These are phyloP conservation scores for Danio jaintianensis DNA, from an alignment of 2,797 vertebrate species.

Conservation along the genomic window DNA sequence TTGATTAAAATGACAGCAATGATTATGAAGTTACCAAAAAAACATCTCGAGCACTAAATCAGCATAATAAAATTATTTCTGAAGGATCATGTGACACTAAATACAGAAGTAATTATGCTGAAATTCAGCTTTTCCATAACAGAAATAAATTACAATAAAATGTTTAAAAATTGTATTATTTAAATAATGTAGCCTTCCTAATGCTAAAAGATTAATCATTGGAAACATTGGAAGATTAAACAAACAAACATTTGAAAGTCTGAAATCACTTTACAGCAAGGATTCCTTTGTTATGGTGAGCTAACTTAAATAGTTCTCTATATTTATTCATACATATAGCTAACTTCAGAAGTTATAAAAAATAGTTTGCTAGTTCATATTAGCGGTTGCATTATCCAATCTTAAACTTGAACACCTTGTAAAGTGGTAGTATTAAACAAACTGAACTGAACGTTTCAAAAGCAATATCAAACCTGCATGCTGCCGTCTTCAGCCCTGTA, in stretches of 20 bases:
- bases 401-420: not conserved
- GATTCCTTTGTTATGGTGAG: too few relatives aligned
- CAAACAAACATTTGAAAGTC: too few relatives aligned
- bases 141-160: not conserved
- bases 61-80: not conserved
- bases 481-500: conserved; percentile 78
- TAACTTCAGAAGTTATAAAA: too few relatives aligned
- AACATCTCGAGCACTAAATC: not conserved
- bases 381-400: not conserved
- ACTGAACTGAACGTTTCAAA: not conserved
- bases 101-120: not conserved
- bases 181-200: not conserved
- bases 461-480: conserved; percentile 67
- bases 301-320: too few relatives aligned
- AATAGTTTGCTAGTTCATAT: not conserved
- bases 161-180: not conserved
- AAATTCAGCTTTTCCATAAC: not conserved
- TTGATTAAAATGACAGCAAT: not conserved
- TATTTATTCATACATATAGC: too few relatives aligned
- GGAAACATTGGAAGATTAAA: too few relatives aligned
- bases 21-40: not conserved
- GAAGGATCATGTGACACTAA: not conserved
- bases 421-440: not conserved
- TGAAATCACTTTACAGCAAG: too few relatives aligned
- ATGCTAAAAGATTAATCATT: not conserved